These are phyloP conservation scores for Recurvirostra avosetta DNA, from an alignment of 2,113 vertebrate genomes.

Conservation along the genomic window DNA sequence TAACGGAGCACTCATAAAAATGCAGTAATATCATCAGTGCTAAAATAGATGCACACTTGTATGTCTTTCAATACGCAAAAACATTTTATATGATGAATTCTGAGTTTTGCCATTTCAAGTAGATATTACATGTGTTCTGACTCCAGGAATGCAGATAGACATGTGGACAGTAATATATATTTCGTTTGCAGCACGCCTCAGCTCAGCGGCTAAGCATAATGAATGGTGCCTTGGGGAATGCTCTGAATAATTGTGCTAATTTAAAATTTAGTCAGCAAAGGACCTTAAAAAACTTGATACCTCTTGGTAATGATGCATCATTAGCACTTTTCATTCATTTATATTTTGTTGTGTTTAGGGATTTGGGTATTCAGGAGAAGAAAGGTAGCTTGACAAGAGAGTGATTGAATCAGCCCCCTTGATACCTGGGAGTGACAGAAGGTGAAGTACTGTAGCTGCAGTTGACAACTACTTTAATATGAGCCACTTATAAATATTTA, in stretches of 20 bases:
- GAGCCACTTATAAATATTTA: slow-evolving; percentile 81
- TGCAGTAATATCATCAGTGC: not conserved
- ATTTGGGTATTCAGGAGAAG: slow-evolving; percentile 71
- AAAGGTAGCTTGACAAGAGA: slow-evolving; percentile 76
- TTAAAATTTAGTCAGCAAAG: slow-evolving; percentile 76
- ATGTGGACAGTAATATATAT: slow-evolving; percentile 26
- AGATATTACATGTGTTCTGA: not conserved
- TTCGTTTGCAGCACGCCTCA: slow-evolving; percentile 44
- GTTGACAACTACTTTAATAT: slow-evolving; percentile 76
- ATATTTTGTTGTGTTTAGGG: slow-evolving; percentile 79
- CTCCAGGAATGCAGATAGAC: slow-evolving; percentile 21
- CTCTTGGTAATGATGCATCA: slow-evolving; percentile 72
- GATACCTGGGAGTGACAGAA: slow-evolving; percentile 72
- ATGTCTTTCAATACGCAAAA: not conserved
- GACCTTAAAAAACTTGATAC: slow-evolving; percentile 71
- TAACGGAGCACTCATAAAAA: not conserved
- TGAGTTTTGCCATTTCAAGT: not conserved
- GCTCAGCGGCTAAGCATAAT: slow-evolving; percentile 59
- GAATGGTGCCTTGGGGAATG: slow-evolving; percentile 60
- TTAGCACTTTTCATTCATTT: slow-evolving; percentile 74
- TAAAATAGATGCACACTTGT: not conserved
- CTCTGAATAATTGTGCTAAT: slow-evolving; percentile 74
- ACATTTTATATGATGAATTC: not conserved
- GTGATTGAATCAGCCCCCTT: slow-evolving; percentile 72
- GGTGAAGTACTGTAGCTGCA: slow-evolving; percentile 68